phyloP scores from a whole-genome alignment of 2,113 vertebrate genomes.

The Actenoides hombroni region DNA sequence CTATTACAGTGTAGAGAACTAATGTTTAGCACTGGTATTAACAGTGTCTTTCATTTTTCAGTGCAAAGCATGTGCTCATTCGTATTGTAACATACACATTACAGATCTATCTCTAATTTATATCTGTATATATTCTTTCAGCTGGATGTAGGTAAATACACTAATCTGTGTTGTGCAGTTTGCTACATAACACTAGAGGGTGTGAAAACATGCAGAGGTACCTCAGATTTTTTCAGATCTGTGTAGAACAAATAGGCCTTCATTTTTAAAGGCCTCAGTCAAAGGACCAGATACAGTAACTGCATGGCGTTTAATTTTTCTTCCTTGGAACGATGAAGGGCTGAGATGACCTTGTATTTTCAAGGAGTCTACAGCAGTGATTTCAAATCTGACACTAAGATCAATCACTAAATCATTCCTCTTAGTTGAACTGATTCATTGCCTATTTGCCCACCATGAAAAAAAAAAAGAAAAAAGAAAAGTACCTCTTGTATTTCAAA shows the following conservation, averaged over 20 bases:
- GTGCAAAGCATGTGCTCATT: background rate
- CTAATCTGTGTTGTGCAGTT: background rate
- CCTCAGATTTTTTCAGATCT: background rate
- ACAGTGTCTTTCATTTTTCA: background rate
- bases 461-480: background rate
- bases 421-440: constrained; percentile 50
- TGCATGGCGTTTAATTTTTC: constrained; percentile 47
- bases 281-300: constrained; percentile 24
- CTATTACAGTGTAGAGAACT: background rate
- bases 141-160: background rate
- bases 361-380: constrained; percentile 56
- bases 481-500: background rate
- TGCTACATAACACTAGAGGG: background rate
- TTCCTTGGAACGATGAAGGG: constrained; percentile 37
- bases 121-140: background rate
- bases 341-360: constrained; percentile 60
- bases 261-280: constrained; percentile 22
- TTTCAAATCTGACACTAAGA: constrained; percentile 57
- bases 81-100: background rate
- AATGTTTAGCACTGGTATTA: background rate
- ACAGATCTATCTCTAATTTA: background rate
- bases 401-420: constrained; percentile 60
- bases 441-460: constrained; percentile 38
- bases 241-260: background rate
- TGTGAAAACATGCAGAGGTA: background rate